Base-by-base conservation (phyloP, 2,797 vertebrate genomes). In the Sphenopsis melanotis region DNA sequence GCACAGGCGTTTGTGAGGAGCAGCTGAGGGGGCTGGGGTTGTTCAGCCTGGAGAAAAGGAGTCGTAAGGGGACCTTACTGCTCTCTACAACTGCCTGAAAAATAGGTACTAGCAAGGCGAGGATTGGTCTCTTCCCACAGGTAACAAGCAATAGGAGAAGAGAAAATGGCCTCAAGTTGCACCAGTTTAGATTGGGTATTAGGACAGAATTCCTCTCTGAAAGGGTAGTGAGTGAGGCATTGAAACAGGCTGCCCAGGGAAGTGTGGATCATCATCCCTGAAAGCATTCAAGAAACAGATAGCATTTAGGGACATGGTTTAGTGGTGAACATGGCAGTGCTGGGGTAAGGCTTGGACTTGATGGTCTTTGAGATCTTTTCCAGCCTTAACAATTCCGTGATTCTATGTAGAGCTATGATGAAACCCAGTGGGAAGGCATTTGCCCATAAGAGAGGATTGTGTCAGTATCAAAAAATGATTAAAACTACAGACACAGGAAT, bases 21-120 rank as follows among this genome's bases (percentile, higher is more conserved):
- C 27, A 64, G 37, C 57, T 83, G 44, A 34, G 37, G 50, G 37
- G 44, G 15, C 16, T 57, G 15, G 17, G 4, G 3, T 70, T 63
- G n/a, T 63, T 83, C 39, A 59, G 44, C 39, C 15, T 64, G 26
- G 44, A 59, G 46, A 20, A 63, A 19, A 52, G 64, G 30, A 68
- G 15, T 34, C 12, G 4, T 0, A 1, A 26, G 3, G 6, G 29
- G 15, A 39, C 32, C 21, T 68, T 41, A 23, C 1, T 50, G 30
- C 9, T 75, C 21, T 34, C 24, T 39, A 27, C n/a, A 57, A 10
- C 7, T 6, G 17, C 57, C 30, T 57, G 57, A 71, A 52, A 56
- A 34, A 63, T 18, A 50, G 37, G n/a, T 64, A 52, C 17, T 46
- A 16, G 23, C 21, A 46, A 32, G 18, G 9, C 52, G 21, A 7